phyloP scores from a whole-genome alignment of 2,797 vertebrate species.

The Kryptopterus vitreolus region DNA sequence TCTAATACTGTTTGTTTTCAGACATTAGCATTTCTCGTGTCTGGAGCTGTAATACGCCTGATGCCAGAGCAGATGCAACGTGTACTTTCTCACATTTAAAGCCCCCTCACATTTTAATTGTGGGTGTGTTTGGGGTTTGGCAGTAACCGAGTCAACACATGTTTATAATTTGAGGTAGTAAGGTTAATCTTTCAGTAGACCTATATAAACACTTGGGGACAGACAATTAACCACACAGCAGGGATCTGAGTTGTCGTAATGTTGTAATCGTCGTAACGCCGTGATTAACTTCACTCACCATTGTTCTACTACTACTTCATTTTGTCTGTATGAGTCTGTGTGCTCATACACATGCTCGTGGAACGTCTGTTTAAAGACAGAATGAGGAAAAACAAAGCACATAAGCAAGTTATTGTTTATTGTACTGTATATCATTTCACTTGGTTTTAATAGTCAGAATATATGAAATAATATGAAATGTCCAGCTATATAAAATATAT shows the following conservation, averaged over 20 bases:
- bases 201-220: slow-evolving; percentile 61
- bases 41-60: background rate
- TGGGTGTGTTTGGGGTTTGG: slow-evolving; percentile 60
- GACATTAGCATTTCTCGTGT: background rate
- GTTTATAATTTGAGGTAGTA: slow-evolving; percentile 63
- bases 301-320: slow-evolving; percentile 55
- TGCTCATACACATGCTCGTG: slow-evolving; percentile 20
- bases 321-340: slow-evolving; percentile 14
- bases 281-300: slow-evolving; percentile 61
- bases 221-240: slow-evolving; percentile 68
- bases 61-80: background rate
- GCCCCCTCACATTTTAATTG: slow-evolving; percentile 38
- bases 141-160: slow-evolving; percentile 55
- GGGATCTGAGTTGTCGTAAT: slow-evolving; percentile 59
- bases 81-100: slow-evolving; percentile 44
- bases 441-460: background rate
- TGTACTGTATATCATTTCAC: background rate
- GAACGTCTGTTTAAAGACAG: background rate
- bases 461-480: background rate
- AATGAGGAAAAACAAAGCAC: background rate
- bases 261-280: slow-evolving; percentile 39
- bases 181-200: slow-evolving; percentile 62
- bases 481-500: background rate
- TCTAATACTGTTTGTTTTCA: slow-evolving; percentile 8
- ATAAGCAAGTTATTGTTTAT: background rate